Conservation (phyloP, 2,888 invertebrate species). For the Rhagophthalmus giganteus region DNA sequence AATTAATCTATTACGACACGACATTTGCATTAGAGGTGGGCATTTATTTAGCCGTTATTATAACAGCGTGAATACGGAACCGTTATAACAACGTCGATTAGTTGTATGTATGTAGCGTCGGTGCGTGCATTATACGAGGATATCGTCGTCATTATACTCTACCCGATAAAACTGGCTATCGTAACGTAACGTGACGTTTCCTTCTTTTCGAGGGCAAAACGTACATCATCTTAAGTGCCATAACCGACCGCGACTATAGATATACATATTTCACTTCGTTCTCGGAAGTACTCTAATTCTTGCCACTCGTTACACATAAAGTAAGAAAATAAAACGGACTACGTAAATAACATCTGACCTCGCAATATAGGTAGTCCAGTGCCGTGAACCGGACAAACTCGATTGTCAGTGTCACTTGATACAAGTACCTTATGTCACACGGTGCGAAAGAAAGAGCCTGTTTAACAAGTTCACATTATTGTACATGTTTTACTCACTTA, state of each 20-base stretch:
- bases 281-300: slow-evolving; percentile 42
- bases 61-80: slow-evolving; percentile 20
- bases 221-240: too few species aligned
- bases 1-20: slow-evolving; percentile 15
- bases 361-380: slow-evolving; percentile 39
- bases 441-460: slow-evolving; percentile 38
- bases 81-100: slow-evolving; percentile 22
- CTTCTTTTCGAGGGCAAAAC: too few species aligned
- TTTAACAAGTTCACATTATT: slow-evolving; percentile 43
- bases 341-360: slow-evolving; percentile 41
- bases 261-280: too few species aligned
- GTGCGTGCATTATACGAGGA: too few species aligned
- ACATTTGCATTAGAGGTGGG: slow-evolving; percentile 20
- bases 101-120: too few species aligned
- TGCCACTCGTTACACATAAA: slow-evolving; percentile 37
- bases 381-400: slow-evolving; percentile 48
- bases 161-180: too few species aligned
- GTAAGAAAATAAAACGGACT: slow-evolving; percentile 38
- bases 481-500: slow-evolving; percentile 19
- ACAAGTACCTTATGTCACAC: slow-evolving; percentile 43
- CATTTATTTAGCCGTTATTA: slow-evolving; percentile 24
- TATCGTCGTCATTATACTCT: too few species aligned
- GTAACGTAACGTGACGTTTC: too few species aligned
- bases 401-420: slow-evolving; percentile 46
- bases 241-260: too few species aligned